Evolutionary conservation across 2,113 vertebrate genomes (phyloP).

Genomic region (Leptosomus discolor): DNA sequence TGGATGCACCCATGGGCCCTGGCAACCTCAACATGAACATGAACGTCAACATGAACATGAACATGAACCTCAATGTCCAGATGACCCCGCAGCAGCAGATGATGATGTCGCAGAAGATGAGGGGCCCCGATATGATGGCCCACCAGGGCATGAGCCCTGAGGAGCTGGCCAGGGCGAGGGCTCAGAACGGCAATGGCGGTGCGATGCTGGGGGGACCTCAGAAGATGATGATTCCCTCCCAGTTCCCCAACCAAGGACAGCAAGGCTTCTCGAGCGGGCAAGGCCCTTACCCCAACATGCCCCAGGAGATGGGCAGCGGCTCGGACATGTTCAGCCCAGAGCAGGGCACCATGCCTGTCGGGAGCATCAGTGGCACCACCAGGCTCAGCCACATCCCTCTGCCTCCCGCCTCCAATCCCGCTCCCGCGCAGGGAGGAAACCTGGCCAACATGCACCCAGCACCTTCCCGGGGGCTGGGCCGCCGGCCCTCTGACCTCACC

Average conservation of each 20-base stretch:
- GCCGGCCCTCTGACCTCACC: conserved; percentile 87
- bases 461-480: conserved; percentile 75
- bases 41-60: conserved; percentile 86
- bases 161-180: conserved; percentile 82
- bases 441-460: conserved; percentile 71
- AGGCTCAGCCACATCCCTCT: conserved; percentile 91
- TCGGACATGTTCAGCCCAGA: conserved; percentile 87
- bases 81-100: conserved; percentile 88
- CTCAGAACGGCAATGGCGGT: conserved; percentile 79
- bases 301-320: conserved; percentile 77
- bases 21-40: conserved; percentile 85
- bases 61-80: conserved; percentile 87
- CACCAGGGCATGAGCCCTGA: conserved; percentile 82
- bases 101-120: conserved; percentile 88
- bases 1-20: conserved; percentile 82
- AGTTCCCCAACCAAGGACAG: conserved; percentile 82
- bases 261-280: conserved; percentile 79
- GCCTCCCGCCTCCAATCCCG: conserved; percentile 63
- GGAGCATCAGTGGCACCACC: conserved; percentile 76
- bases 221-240: conserved; percentile 84
- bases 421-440: conserved; percentile 6
- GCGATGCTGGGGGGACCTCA: conserved; percentile 72
- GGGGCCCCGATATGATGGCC: conserved; percentile 75
- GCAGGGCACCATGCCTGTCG: conserved; percentile 74
- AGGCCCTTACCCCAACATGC: conserved; percentile 76